These are phyloP conservation scores for Synanceia verrucosa DNA, from an alignment of 2,797 vertebrate genomes.

Conservation along the genomic window DNA sequence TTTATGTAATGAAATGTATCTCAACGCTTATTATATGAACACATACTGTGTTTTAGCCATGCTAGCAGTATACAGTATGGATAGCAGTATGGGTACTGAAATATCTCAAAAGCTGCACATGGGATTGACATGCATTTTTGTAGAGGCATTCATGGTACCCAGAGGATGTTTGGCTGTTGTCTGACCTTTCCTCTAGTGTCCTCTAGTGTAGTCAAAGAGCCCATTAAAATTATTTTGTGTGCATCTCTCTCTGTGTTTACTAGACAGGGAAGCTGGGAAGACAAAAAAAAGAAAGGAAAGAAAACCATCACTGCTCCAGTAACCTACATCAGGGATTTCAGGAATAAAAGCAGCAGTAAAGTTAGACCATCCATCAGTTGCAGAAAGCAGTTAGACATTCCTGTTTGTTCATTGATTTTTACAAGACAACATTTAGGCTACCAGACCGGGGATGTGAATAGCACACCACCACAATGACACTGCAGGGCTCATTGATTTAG, in stretches of 20 bases:
- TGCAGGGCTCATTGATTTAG: slow-evolving; percentile 21
- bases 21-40: background rate
- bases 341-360: slow-evolving; percentile 2
- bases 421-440: slow-evolving; percentile 10
- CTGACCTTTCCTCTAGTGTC: background rate
- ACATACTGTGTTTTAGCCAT: background rate
- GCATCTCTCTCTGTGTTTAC: background rate
- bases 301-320: slow-evolving; percentile 1
- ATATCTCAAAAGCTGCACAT: background rate
- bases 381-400: slow-evolving; percentile 7
- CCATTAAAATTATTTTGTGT: background rate
- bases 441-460: slow-evolving; percentile 1
- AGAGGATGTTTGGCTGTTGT: background rate
- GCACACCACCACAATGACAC: slow-evolving; percentile 15
- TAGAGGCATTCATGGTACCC: background rate
- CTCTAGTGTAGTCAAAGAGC: background rate
- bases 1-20: background rate
- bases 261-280: background rate
- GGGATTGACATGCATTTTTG: background rate
- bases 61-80: background rate
- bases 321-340: slow-evolving; percentile 10
- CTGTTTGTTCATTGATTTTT: slow-evolving; percentile 41
- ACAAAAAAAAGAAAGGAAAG: background rate
- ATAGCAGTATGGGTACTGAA: background rate
- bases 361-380: slow-evolving; percentile 23